Percentiles rank a stretch among this genome's conserved stretches.
Evolutionary conservation across 2,888 invertebrate genomes (phyloP).

Genomic region (Timema cristinae): DNA sequence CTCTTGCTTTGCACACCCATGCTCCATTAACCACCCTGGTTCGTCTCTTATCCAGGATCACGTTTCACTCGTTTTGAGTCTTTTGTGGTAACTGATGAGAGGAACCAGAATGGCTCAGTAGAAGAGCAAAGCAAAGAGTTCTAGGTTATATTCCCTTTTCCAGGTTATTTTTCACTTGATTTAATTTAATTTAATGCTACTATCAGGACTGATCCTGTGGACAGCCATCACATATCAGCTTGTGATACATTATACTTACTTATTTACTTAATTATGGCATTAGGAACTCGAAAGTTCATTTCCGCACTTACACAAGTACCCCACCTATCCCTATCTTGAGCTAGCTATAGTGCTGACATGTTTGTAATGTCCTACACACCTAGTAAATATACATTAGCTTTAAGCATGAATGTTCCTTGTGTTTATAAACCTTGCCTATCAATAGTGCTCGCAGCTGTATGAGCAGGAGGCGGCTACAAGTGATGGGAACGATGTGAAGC

Average conservation of each 20-base stretch:
- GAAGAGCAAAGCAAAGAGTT: not conserved
- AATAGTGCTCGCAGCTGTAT: conserved; percentile 16
- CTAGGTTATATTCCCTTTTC: not conserved
- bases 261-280: not conserved
- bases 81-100: no score
- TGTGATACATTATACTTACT: not conserved
- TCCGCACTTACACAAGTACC: no score
- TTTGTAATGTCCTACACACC: not conserved
- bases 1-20: no score
- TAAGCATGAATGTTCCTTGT: no score
- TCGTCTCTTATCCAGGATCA: no score
- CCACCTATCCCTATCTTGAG: no score
- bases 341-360: not conserved
- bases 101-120: no score
- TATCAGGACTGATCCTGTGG: no score
- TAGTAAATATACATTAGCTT: not conserved
- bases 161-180: not conserved
- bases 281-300: no score
- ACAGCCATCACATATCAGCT: no score
- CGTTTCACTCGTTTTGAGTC: no score
- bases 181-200: not conserved
- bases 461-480: conserved; percentile 46
- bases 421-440: not conserved
- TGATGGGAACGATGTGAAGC: conserved; percentile 43
- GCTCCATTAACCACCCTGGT: no score